Conservation (phyloP, 2,113 vertebrate genomes). For the Isurus oxyrinchus region DNA sequence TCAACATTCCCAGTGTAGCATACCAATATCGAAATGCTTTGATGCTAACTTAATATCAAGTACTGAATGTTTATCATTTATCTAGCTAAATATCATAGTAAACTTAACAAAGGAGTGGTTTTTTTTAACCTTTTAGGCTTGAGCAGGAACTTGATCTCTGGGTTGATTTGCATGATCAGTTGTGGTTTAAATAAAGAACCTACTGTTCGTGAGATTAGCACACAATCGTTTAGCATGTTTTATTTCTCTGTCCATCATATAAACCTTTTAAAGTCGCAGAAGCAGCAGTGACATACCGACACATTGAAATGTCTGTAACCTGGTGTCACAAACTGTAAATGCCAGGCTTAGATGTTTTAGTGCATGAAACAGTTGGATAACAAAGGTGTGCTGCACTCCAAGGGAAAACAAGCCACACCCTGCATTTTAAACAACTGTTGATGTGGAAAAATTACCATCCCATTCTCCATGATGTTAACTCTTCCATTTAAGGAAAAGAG, state of each 20-base stretch:
- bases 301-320: background rate
- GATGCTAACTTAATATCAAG: background rate
- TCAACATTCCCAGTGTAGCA: background rate
- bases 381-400: background rate
- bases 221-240: background rate
- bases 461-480: background rate
- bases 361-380: background rate
- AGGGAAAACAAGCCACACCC: slow-evolving; percentile 18
- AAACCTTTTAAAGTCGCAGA: background rate
- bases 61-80: background rate
- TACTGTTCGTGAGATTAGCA: background rate
- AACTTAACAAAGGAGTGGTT: background rate
- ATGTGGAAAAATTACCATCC: background rate
- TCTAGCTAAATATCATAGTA: background rate
- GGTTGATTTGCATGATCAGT: background rate
- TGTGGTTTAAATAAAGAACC: background rate
- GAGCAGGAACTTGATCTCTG: background rate
- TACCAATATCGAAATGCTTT: background rate
- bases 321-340: background rate
- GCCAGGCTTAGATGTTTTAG: background rate
- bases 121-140: background rate
- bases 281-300: background rate
- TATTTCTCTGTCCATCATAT: background rate
- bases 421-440: background rate
- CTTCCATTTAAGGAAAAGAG: background rate